Conservation (phyloP, 2,888 invertebrate species). For the Ophonus ardosiacus region DNA sequence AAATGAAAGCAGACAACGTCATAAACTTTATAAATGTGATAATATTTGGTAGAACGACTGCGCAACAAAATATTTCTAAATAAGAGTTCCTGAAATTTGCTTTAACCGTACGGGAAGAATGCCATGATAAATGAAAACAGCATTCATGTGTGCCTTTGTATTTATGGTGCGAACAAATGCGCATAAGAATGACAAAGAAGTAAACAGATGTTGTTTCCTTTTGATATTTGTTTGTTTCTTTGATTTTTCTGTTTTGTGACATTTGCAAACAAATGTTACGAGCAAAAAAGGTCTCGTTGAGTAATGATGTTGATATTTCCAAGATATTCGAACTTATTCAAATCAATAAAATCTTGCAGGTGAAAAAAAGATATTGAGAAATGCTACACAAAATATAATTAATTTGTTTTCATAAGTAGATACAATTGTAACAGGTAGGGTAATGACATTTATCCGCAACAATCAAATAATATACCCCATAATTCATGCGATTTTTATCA, state of each 20-base stretch:
- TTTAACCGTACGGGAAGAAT: not conserved
- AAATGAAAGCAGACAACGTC: not conserved
- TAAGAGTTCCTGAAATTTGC: not conserved
- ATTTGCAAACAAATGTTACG: slow-evolving; percentile 1
- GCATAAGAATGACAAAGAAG: slow-evolving; percentile 26
- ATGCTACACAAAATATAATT: too few species aligned
- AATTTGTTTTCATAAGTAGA: too few species aligned
- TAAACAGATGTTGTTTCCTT: not conserved
- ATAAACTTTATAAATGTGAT: not conserved
- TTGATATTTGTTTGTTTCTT: slow-evolving; percentile 35
- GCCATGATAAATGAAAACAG: slow-evolving; percentile 28
- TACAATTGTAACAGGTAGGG: too few species aligned
- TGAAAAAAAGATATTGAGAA: too few species aligned
- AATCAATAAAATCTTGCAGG: not conserved
- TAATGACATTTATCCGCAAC: too few species aligned
- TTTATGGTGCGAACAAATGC: slow-evolving; percentile 33
- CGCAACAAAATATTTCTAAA: not conserved
- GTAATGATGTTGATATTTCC: slow-evolving; percentile 4
- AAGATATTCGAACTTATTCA: not conserved
- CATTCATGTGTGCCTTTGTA: slow-evolving; percentile 9
- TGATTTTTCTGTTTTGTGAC: slow-evolving; percentile 31
- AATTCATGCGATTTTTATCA: too few species aligned
- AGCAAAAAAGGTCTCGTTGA: slow-evolving; percentile 21
- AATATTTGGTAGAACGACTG: not conserved
- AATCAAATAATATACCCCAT: too few species aligned